Base-by-base conservation (phyloP, 2,888 invertebrate genomes). In the Drosophila borealis region DNA sequence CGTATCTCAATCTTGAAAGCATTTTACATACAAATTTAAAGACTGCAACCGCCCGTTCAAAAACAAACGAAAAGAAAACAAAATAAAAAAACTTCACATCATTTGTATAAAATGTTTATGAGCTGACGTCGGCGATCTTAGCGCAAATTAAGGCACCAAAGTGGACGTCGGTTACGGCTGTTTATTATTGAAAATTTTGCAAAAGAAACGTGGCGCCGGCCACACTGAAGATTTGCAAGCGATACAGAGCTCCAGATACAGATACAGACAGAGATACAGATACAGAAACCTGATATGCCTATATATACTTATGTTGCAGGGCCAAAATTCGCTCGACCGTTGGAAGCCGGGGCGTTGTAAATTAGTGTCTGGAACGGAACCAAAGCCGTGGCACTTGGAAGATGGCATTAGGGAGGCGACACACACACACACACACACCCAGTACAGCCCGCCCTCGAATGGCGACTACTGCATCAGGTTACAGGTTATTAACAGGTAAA, bases 401-500 rank as follows among this genome's bases (percentile, higher is more conserved):
- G 79, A 68, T 55, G 57, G 63, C 59, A 70, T 63, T 53, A 68
- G 29, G 8, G 8, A 29, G 74, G 79, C 78, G 78, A 65, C 72
- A 60, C 10, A 36, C 21, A 48, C 33, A 29, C 33, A 46, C 29
- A 33, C 29, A 33, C 21, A 63, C 66, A 45, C 11, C 37, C 14
- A 50, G 17, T 36, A 14, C 36, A 53, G 54, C 17, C 48, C 14
- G 46, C 51, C 36, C 42, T 57, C 63, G 11, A 63, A 25, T 55
- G 50, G 49, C 57, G 56, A 42, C 51, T 49, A 65, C 60, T 75
- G 88, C 89, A 79, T 88, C 80, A 70, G 74, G 83, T 89, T 85
- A 76, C 88, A 81, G 68, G 72, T 89, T 85, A 85, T 89, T 89
- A 89, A 88, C 84, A 84, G 89, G 79, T 81, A 88, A 70, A 56